Evolutionary conservation across 2,888 invertebrate genomes (phyloP).

Genomic region (Eulithis prunata): DNA sequence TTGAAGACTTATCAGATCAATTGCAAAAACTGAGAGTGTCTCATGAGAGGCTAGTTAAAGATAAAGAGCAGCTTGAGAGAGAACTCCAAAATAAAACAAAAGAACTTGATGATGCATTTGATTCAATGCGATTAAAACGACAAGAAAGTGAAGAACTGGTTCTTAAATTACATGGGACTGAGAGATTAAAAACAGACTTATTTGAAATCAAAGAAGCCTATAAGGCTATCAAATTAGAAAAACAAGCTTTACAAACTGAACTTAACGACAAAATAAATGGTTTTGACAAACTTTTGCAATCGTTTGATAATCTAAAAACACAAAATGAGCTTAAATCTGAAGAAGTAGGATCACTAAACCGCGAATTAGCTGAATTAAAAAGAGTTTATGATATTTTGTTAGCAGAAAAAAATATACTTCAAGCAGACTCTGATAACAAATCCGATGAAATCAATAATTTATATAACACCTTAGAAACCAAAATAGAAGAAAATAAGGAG

Average conservation of each 20-base stretch:
- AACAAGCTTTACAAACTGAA: conserved; percentile 49
- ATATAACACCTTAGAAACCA: conserved; percentile 52
- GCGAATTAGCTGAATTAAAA: conserved; percentile 49
- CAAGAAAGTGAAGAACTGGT: conserved; percentile 57
- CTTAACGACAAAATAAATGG: conserved; percentile 50
- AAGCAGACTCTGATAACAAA: conserved; percentile 53
- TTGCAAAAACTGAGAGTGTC: conserved; percentile 51
- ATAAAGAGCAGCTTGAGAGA: conserved; percentile 57
- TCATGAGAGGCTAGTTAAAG: conserved; percentile 49
- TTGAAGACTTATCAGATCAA: conserved; percentile 52
- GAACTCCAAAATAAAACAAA: conserved; percentile 50
- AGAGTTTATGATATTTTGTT: conserved; percentile 46
- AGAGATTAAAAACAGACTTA: conserved; percentile 53
- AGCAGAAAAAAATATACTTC: conserved; percentile 51
- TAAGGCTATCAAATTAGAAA: conserved; percentile 51
- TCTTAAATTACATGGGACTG: conserved; percentile 48
- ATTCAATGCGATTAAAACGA: conserved; percentile 52
- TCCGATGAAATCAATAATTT: conserved; percentile 55
- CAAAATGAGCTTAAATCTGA: conserved; percentile 39
- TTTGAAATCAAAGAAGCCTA: conserved; percentile 47
- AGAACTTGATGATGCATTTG: conserved; percentile 53
- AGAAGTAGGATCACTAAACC: conserved; percentile 45
- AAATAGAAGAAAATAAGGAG: conserved; percentile 59
- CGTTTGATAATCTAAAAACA: conserved; percentile 27
- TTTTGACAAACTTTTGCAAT: conserved; percentile 38